Conservation (phyloP, 2,113 vertebrate genomes). For the Sapayoa aenigma region DNA sequence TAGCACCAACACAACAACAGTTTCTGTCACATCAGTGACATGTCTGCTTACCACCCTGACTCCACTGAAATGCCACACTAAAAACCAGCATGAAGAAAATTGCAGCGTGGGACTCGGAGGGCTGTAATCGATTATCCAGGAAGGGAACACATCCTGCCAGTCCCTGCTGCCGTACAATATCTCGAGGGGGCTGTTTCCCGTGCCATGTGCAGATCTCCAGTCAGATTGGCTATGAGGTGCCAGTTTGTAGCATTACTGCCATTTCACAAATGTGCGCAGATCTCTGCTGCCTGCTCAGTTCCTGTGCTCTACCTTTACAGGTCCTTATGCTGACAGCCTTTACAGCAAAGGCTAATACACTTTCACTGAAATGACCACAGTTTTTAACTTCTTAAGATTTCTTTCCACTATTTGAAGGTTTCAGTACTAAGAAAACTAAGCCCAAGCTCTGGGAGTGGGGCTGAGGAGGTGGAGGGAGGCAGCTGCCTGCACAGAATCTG, state of each 20-base stretch:
- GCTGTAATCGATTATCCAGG: accelerated
- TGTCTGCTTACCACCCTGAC: not conserved
- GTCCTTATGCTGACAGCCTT: not conserved
- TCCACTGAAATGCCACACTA: not conserved
- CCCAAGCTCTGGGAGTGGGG: not conserved
- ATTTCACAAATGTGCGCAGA: not conserved
- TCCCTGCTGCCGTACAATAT: not conserved
- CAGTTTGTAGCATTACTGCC: not conserved
- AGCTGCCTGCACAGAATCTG: not conserved
- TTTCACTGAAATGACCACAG: not conserved
- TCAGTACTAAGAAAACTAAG: not conserved
- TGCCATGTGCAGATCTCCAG: not conserved
- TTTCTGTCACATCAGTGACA: not conserved
- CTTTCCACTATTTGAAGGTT: not conserved
- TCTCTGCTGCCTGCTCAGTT: not conserved
- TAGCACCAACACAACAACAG: not conserved
- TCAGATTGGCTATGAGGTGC: not conserved
- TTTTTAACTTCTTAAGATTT: not conserved
- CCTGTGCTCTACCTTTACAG: not conserved
- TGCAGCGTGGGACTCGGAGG: not conserved
- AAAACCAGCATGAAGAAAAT: not conserved
- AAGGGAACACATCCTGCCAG: not conserved
- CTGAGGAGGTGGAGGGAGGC: not conserved
- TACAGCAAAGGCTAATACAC: not conserved
- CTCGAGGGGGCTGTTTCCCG: not conserved